Evolutionary conservation across 37 sponge, comb jelly and placozoan species (phyloP).

Genomic region (Hexactinellida sp.): DNA sequence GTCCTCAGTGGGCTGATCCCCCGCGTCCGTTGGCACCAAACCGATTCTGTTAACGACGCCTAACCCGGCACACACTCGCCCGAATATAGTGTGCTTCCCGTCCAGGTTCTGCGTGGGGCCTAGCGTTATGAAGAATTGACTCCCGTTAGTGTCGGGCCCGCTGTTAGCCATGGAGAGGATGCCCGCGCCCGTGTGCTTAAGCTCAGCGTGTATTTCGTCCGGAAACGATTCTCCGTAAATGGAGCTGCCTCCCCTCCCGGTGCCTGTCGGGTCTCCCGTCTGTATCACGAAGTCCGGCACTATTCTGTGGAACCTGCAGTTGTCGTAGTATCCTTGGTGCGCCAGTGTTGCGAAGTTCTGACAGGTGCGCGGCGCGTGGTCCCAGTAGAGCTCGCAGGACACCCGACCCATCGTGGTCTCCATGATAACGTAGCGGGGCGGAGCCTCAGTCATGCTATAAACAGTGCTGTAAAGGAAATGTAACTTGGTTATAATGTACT

Average conservation of each 20-base stretch:
- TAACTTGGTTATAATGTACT: neutral
- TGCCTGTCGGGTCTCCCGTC: slow-evolving; percentile 94
- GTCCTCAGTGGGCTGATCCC: neutral
- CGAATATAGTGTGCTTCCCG: slow-evolving; percentile 98
- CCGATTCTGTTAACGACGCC: slow-evolving; percentile 76
- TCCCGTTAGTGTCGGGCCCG: slow-evolving; percentile 98
- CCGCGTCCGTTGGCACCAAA: slow-evolving; percentile 55
- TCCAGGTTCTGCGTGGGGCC: slow-evolving; percentile 94
- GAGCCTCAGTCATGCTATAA: slow-evolving; percentile 6
- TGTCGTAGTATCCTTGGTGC: slow-evolving; percentile 67
- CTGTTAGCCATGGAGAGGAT: slow-evolving; percentile 99
- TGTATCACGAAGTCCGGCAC: slow-evolving; percentile 95
- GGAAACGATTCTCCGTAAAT: slow-evolving; percentile 89
- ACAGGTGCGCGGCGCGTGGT: slow-evolving; percentile 90
- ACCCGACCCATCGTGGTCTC: slow-evolving; percentile 81
- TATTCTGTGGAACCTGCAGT: slow-evolving; percentile 85
- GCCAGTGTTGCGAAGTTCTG: slow-evolving; percentile 79
- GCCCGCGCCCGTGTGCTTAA: slow-evolving; percentile 98
- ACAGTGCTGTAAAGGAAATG: neutral
- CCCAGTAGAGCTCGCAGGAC: slow-evolving; percentile 78
- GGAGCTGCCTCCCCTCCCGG: slow-evolving; percentile 93
- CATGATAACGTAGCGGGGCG: slow-evolving; percentile 39
- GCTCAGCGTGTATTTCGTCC: slow-evolving; percentile 79
- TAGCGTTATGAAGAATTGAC: slow-evolving; percentile 94
- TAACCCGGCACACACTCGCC: slow-evolving; percentile 81